Percentiles rank a stretch among this genome's conserved stretches.
Evolutionary conservation across 2,888 invertebrate species (phyloP).

Genomic region (Luperina nickerlii): DNA sequence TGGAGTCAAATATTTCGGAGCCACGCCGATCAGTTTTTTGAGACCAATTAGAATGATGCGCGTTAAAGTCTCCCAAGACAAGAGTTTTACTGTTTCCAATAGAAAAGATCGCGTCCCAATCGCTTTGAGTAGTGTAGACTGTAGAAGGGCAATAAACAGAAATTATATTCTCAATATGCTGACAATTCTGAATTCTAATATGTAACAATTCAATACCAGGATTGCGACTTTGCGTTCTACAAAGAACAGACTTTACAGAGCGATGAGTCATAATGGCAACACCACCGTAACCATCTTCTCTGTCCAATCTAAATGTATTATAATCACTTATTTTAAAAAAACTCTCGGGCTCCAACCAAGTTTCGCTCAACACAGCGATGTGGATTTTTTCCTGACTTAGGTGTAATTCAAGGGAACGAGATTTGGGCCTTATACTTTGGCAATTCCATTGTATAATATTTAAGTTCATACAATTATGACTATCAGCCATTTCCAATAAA

Average conservation of each 20-base stretch:
- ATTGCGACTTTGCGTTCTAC: not conserved
- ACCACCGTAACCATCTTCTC: slow-evolving; percentile 18
- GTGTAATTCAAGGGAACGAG: not conserved
- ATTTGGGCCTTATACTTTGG: not conserved
- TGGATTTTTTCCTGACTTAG: too few relatives aligned
- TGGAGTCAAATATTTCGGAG: slow-evolving; percentile 15
- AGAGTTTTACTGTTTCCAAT: not conserved
- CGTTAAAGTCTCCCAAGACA: not conserved
- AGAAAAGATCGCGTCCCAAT: not conserved
- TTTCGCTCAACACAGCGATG: slow-evolving; percentile 1
- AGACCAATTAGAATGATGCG: not conserved
- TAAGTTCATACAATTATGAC: not conserved
- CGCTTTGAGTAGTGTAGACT: not conserved
- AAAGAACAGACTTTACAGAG: slow-evolving; percentile 7
- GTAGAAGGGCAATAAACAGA: not conserved
- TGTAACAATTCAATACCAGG: slow-evolving; percentile 15
- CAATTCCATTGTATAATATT: not conserved
- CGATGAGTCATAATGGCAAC: slow-evolving; percentile 25
- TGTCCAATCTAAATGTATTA: not conserved
- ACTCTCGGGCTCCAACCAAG: slow-evolving; percentile 9
- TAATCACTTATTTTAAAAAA: slow-evolving; percentile 7
- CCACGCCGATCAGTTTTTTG: not conserved
- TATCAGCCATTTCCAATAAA: not conserved
- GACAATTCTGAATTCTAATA: slow-evolving; percentile 13
- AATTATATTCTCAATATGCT: not conserved